These are phyloP conservation scores for Diplodus puntazzo DNA, from an alignment of 2,797 vertebrate genomes.

Conservation along the genomic window DNA sequence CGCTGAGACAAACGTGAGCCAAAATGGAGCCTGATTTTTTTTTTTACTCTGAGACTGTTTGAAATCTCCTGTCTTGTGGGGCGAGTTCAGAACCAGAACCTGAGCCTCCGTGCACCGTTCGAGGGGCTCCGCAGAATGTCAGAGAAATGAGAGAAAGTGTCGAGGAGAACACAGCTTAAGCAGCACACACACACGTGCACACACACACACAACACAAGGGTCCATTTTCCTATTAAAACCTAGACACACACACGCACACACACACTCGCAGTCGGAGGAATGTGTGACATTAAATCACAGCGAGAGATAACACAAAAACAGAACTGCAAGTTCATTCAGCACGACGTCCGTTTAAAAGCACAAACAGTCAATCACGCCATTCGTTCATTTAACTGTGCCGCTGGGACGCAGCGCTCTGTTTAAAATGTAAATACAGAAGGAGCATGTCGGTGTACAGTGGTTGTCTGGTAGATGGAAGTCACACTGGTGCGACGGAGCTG, in stretches of 20 bases:
- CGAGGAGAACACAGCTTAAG: conserved; percentile 9
- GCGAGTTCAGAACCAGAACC: conserved; percentile 24
- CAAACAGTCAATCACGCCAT: conserved; percentile 24
- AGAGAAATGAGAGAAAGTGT: conserved; percentile 6
- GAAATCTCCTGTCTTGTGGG: conserved; percentile 14
- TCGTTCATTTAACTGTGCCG: conserved; percentile 9
- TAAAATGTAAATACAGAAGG: conserved; percentile 24
- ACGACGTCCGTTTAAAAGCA: conserved; percentile 17
- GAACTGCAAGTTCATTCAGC: conserved; percentile 25
- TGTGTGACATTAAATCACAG: conserved; percentile 25
- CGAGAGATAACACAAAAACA: neutral
- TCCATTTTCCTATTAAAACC: conserved; percentile 19
- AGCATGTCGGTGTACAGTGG: neutral
- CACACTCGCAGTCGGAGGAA: neutral
- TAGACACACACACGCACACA: neutral
- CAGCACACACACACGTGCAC: conserved; percentile 7
- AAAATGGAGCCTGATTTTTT: conserved; percentile 8
- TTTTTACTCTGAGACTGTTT: conserved; percentile 8
- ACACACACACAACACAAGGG: conserved; percentile 10
- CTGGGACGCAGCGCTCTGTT: conserved; percentile 2
- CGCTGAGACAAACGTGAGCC: conserved; percentile 9
- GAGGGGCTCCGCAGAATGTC: conserved; percentile 5
- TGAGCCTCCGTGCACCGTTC: conserved; percentile 8
- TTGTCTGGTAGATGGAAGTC: neutral
- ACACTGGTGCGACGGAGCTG: neutral